These are phyloP conservation scores for Xiphophorus maculatus DNA, from an alignment of 2,113 vertebrate species.

Conservation along the genomic window DNA sequence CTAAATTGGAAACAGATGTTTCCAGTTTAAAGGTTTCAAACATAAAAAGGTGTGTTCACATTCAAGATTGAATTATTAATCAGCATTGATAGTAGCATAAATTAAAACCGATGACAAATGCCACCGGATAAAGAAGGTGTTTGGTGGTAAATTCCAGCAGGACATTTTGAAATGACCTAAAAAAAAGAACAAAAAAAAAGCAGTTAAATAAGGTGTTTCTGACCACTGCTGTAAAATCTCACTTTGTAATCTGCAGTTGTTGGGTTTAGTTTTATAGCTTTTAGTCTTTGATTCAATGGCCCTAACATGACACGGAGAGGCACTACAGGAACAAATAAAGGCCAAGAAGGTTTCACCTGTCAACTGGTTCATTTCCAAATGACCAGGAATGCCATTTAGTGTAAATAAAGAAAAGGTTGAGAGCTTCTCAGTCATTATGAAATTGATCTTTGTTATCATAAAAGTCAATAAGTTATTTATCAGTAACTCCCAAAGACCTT, in stretches of 20 bases:
- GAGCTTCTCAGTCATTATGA: not conserved
- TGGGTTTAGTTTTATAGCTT: not conserved
- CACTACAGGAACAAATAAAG: not conserved
- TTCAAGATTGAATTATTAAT: too few species aligned
- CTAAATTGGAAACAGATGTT: too few species aligned
- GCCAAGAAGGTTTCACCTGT: slow-evolving; percentile 1
- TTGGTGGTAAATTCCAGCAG: too few species aligned
- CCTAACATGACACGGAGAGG: not conserved
- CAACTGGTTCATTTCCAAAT: slow-evolving; percentile 18
- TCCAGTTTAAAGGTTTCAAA: not conserved
- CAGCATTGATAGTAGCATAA: too few species aligned
- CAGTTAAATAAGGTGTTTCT: not conserved
- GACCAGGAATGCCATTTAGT: slow-evolving; percentile 5
- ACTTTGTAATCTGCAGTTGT: not conserved
- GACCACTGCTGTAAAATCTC: not conserved
- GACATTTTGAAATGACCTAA: not conserved
- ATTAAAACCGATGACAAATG: too few species aligned
- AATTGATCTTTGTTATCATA: not conserved
- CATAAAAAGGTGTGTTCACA: not conserved
- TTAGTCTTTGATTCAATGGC: not conserved
- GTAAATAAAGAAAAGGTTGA: slow-evolving; percentile 15
- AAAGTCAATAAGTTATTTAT: slow-evolving; percentile 18
- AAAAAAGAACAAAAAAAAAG: not conserved
- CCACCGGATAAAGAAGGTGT: too few species aligned
- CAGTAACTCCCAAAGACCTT: slow-evolving; percentile 53